phyloP scores from a whole-genome alignment of 2,113 vertebrate species.

The Corynorhinus townsendii region DNA sequence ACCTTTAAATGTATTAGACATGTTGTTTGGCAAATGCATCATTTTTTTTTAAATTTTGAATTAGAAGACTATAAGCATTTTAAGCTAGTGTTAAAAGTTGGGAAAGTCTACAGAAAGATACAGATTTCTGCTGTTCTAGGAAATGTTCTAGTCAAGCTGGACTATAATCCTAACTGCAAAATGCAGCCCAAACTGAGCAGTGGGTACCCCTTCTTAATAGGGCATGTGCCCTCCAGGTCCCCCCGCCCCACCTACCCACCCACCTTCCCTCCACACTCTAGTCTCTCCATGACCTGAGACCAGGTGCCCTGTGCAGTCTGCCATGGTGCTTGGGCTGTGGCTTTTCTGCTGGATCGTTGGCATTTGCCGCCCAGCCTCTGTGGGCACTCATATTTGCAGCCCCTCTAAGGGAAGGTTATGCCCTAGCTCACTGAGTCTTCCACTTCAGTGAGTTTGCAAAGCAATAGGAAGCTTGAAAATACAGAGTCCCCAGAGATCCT shows the following conservation, averaged over 20 bases:
- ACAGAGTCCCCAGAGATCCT: neutral
- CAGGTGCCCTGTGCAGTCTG: neutral
- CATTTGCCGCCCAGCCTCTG: neutral
- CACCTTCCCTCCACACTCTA: neutral
- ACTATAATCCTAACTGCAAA: neutral
- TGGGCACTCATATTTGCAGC: neutral
- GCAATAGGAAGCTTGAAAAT: neutral
- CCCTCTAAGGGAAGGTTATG: neutral
- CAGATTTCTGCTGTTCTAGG: constrained; percentile 30
- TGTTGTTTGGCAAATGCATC: neutral
- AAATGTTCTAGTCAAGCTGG: neutral
- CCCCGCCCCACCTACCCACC: too few species aligned
- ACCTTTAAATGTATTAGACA: neutral
- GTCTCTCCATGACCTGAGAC: neutral
- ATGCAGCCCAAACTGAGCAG: neutral
- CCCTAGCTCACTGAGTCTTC: neutral
- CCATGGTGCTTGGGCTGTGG: neutral
- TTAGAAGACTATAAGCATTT: constrained; percentile 9
- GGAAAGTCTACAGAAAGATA: constrained; percentile 18
- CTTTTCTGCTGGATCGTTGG: neutral
- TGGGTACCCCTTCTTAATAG: neutral
- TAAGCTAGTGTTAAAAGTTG: neutral
- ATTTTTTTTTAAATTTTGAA: constrained; percentile 1
- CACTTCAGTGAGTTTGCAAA: neutral
- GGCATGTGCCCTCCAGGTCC: too few species aligned